A percentile compares a stretch with the other conserved stretches of the same genome.
These are phyloP conservation scores for Diabrotica undecimpunctata DNA, from an alignment of 1,140 invertebrate species.

Conservation along the genomic window DNA sequence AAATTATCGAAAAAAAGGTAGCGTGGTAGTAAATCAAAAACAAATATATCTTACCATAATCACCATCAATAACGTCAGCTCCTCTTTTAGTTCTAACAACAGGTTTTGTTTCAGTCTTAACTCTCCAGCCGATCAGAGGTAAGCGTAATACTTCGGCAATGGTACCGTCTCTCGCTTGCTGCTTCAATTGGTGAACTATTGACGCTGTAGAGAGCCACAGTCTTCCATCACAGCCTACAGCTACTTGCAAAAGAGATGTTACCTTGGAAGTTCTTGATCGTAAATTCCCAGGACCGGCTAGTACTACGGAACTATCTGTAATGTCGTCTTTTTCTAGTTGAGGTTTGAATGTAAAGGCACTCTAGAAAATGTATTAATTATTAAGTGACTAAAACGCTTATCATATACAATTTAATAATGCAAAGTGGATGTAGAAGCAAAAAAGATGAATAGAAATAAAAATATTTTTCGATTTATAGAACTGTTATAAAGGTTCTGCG, in stretches of 20 bases:
- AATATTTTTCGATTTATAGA: too few species aligned
- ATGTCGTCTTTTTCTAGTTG: constrained; percentile 43
- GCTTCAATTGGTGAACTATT: constrained; percentile 55
- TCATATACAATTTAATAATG: too few species aligned
- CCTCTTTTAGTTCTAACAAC: constrained; percentile 35
- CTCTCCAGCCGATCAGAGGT: constrained; percentile 60
- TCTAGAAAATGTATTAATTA: constrained; percentile 40
- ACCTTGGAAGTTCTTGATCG: constrained; percentile 50
- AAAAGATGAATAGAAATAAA: too few species aligned
- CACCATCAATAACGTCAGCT: constrained; percentile 20
- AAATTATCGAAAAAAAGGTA: neutral
- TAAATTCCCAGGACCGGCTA: constrained; percentile 59
- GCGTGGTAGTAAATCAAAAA: neutral
- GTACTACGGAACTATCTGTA: constrained; percentile 49
- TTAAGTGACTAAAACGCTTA: too few species aligned
- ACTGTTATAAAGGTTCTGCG: too few species aligned
- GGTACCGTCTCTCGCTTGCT: constrained; percentile 57
- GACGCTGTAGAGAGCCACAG: constrained; percentile 52
- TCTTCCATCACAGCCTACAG: constrained; percentile 62
- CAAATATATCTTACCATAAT: constrained; percentile 26
- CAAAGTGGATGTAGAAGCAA: too few species aligned
- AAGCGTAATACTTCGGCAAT: constrained; percentile 57
- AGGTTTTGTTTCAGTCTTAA: constrained; percentile 47
- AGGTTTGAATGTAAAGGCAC: constrained; percentile 48
- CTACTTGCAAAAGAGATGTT: constrained; percentile 48